These are phyloP conservation scores for Archaeoteleia sp. DNA, from an alignment of 2,888 invertebrate genomes.

Conservation along the genomic window DNA sequence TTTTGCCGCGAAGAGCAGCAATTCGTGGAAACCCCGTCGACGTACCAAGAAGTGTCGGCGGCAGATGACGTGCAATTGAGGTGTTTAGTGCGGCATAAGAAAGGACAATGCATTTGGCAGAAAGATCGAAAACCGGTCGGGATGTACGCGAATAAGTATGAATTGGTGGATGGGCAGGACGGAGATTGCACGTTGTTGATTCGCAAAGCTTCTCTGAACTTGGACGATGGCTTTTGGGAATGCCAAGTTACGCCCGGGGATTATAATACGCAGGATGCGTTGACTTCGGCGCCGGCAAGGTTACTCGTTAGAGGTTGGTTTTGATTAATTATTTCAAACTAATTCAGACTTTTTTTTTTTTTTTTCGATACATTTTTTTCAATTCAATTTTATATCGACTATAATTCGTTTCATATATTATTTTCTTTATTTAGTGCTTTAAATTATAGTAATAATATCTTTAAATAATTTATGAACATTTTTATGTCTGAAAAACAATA, in stretches of 20 bases:
- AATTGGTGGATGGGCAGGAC: constrained; percentile 83
- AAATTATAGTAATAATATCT: too few species aligned
- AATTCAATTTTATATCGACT: too few species aligned
- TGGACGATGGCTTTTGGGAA: constrained; percentile 94
- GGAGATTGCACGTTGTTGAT: constrained; percentile 92
- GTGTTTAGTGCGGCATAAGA: constrained; percentile 89
- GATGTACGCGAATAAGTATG: constrained; percentile 91
- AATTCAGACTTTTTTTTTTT: too few species aligned
- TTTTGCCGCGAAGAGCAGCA: constrained; percentile 79
- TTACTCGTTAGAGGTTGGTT: constrained; percentile 85
- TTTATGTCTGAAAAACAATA: too few species aligned
- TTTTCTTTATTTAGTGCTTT: too few species aligned
- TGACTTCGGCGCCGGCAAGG: constrained; percentile 88
- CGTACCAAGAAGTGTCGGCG: constrained; percentile 91
- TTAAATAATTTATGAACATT: too few species aligned
- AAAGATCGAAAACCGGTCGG: constrained; percentile 94
- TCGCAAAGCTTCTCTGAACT: constrained; percentile 86
- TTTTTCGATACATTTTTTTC: too few species aligned
- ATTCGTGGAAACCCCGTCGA: constrained; percentile 86
- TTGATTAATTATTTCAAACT: too few species aligned
- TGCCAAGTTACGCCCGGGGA: constrained; percentile 94
- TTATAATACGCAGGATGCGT: constrained; percentile 82
- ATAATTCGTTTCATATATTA: too few species aligned
- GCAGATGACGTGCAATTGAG: constrained; percentile 87
- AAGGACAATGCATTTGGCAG: constrained; percentile 93